Conservation (phyloP, 2,888 invertebrate genomes). For the Agriotes lineatus region DNA sequence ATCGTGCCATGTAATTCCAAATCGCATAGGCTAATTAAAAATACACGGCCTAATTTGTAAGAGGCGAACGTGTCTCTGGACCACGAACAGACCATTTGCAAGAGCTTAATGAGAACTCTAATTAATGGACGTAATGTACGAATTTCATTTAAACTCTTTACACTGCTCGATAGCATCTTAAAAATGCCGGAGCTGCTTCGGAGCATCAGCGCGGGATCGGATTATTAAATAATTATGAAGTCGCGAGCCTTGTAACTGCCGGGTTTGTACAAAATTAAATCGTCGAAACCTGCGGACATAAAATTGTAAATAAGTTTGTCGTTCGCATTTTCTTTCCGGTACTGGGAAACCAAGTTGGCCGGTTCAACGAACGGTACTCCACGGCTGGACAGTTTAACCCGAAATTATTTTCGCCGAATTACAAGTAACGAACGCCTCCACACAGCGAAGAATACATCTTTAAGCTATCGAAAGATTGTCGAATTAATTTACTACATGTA, state of each 20-base stretch:
- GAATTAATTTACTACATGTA: conserved; percentile 7
- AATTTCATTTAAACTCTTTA: conserved; percentile 42
- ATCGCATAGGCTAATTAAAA: conserved; percentile 39
- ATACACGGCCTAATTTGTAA: conserved; percentile 45
- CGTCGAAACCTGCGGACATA: background rate
- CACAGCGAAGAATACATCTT: background rate
- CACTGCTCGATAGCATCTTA: conserved; percentile 34
- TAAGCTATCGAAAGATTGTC: background rate
- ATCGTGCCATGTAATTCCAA: conserved; percentile 29
- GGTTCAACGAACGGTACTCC: conserved; percentile 12
- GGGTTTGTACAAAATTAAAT: conserved; percentile 2
- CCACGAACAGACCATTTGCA: conserved; percentile 44
- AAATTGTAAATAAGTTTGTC: background rate
- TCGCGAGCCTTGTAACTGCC: background rate
- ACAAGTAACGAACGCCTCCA: conserved; percentile 16
- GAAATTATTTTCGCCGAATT: conserved; percentile 15
- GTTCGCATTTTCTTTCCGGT: background rate
- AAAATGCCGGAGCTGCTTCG: conserved; percentile 28
- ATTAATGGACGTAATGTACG: conserved; percentile 44
- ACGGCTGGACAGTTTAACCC: conserved; percentile 3
- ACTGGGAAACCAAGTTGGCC: background rate
- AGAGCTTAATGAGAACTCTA: conserved; percentile 43
- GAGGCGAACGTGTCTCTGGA: conserved; percentile 34
- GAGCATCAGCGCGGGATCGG: conserved; percentile 20
- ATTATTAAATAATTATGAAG: conserved; percentile 32